phyloP scores from a whole-genome alignment of 2,113 vertebrate genomes.

The Pedetes capensis region DNA sequence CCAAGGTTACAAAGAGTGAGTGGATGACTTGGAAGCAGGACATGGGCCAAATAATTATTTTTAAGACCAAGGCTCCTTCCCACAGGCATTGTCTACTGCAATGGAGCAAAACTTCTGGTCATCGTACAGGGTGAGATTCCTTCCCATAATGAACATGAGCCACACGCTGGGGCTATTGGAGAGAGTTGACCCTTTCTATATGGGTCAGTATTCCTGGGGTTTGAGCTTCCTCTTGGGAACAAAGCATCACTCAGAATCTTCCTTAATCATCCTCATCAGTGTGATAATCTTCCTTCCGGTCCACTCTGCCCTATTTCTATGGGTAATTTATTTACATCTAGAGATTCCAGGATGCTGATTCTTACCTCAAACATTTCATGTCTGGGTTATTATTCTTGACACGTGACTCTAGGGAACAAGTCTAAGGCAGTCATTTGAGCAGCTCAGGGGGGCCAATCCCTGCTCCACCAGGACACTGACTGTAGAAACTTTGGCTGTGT shows the following conservation, averaged over 20 bases:
- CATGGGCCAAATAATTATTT: not conserved
- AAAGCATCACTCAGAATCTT: not conserved
- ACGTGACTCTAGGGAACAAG: not conserved
- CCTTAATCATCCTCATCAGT: constrained; percentile 8
- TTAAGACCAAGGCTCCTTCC: not conserved
- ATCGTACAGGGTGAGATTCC: fast-evolving
- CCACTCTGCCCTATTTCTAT: not conserved
- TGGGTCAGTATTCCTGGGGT: not conserved
- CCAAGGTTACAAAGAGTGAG: not conserved
- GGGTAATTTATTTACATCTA: not conserved
- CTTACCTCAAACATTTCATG: not conserved
- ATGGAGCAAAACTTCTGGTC: not conserved
- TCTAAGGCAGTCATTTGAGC: not conserved
- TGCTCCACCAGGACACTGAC: not conserved
- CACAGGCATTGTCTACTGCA: not conserved
- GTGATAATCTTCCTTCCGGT: not conserved
- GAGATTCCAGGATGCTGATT: not conserved
- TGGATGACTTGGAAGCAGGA: not conserved
- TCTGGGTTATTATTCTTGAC: constrained; percentile 39
- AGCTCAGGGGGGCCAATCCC: not conserved
- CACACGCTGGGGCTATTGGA: not conserved
- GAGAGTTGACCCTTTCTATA: not conserved
- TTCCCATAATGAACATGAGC: not conserved
- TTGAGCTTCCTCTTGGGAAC: not conserved
- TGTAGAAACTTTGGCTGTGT: not conserved